phyloP scores from a whole-genome alignment of 2,888 invertebrate genomes.

The Thereva unica region DNA sequence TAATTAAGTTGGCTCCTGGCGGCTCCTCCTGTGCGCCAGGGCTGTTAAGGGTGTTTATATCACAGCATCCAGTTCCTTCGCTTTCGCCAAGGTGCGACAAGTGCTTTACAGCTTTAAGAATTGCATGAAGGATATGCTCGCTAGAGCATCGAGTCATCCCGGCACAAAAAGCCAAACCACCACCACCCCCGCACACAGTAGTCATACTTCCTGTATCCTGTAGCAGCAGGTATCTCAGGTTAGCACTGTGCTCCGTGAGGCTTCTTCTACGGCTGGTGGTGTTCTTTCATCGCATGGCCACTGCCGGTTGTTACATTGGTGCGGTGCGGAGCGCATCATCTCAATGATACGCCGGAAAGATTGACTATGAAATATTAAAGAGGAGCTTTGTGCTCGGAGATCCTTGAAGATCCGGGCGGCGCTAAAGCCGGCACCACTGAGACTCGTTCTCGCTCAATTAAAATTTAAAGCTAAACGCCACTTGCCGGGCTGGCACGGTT shows the following conservation, averaged over 20 bases:
- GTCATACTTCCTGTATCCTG: slow-evolving; percentile 15
- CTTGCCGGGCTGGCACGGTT: slow-evolving; percentile 12
- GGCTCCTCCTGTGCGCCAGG: neutral
- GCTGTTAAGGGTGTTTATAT: too few species aligned
- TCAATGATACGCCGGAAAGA: slow-evolving; percentile 36
- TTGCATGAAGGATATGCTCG: too few species aligned
- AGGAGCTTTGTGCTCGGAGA: slow-evolving; percentile 18
- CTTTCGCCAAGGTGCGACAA: too few species aligned
- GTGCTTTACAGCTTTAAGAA: too few species aligned
- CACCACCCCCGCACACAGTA: slow-evolving; percentile 17
- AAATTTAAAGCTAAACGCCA: slow-evolving; percentile 29
- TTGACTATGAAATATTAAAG: slow-evolving; percentile 41
- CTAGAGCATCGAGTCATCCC: too few species aligned
- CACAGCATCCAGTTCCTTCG: too few species aligned
- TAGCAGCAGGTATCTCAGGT: slow-evolving; percentile 15
- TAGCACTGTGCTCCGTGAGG: slow-evolving; percentile 8
- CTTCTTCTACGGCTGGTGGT: neutral
- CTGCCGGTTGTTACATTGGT: too few species aligned
- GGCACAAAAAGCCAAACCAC: too few species aligned
- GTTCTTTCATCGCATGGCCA: neutral
- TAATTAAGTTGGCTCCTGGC: slow-evolving; percentile 37
- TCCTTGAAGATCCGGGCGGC: slow-evolving; percentile 17
- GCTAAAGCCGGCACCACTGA: slow-evolving; percentile 7
- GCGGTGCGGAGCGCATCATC: neutral
- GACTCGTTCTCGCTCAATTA: slow-evolving; percentile 21